These are phyloP conservation scores for Scartelaos histophorus DNA, from an alignment of 2,113 vertebrate species.

Conservation along the genomic window DNA sequence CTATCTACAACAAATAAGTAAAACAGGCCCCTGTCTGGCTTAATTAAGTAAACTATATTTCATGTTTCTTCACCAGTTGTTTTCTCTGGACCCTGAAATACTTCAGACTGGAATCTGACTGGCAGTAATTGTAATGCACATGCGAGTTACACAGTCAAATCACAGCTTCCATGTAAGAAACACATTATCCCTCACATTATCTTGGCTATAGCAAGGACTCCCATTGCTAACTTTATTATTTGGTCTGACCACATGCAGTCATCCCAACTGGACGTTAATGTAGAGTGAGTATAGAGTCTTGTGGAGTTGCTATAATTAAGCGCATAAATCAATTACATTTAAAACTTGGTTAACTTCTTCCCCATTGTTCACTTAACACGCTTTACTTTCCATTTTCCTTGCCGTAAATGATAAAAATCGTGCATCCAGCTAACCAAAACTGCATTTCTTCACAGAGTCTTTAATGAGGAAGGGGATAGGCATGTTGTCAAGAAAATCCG, in stretches of 20 bases:
- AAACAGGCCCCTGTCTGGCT: too few relatives aligned
- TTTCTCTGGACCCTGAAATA: not conserved
- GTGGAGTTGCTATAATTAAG: not conserved
- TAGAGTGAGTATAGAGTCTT: not conserved
- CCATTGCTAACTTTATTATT: not conserved
- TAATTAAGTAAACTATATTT: too few relatives aligned
- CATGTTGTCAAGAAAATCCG: conserved; percentile 25
- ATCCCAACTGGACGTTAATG: not conserved
- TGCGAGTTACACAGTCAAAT: not conserved
- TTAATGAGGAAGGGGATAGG: conserved; percentile 38
- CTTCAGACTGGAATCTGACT: too few relatives aligned
- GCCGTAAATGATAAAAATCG: conserved; percentile 17
- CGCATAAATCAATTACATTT: not conserved
- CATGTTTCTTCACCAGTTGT: too few relatives aligned
- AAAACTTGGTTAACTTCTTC: not conserved
- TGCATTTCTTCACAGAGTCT: not conserved
- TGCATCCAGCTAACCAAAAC: conserved; percentile 26
- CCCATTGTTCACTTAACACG: conserved; percentile 1
- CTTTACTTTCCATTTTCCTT: conserved; percentile 13
- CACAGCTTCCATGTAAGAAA: not conserved
- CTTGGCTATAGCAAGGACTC: not conserved
- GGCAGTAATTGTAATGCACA: too few relatives aligned
- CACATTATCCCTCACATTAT: not conserved
- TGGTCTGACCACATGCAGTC: not conserved
- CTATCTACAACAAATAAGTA: too few relatives aligned